Conservation (phyloP, 2,797 vertebrate genomes). For the Falco columbarius region DNA sequence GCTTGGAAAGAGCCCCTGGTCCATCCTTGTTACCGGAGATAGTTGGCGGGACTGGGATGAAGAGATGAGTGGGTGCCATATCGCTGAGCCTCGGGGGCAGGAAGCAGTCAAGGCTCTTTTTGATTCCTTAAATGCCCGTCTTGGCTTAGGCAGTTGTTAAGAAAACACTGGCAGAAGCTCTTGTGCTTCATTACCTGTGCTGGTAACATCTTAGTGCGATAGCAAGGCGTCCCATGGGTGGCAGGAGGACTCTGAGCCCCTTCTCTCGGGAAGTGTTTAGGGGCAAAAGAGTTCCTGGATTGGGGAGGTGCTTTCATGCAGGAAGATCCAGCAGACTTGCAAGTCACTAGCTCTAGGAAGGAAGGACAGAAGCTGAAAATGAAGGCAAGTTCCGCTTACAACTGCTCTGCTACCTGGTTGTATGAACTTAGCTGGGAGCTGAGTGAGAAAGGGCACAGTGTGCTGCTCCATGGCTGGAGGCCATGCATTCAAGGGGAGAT, state of each 20-base stretch:
- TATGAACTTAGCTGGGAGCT: background rate
- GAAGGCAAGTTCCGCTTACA: background rate
- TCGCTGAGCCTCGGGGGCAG: background rate
- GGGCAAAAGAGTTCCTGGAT: background rate
- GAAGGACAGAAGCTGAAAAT: background rate
- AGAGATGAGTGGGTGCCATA: background rate
- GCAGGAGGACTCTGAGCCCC: background rate
- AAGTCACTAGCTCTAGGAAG: background rate
- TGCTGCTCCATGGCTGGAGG: background rate
- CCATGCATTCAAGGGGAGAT: background rate
- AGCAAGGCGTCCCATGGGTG: background rate
- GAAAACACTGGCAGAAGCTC: background rate
- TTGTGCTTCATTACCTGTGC: background rate
- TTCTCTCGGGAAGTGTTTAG: background rate
- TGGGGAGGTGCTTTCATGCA: background rate
- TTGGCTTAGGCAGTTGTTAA: background rate
- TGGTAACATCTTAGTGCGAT: background rate
- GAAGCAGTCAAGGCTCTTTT: background rate
- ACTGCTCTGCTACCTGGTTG: background rate
- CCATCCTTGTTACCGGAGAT: background rate
- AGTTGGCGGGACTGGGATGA: background rate
- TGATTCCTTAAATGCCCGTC: background rate
- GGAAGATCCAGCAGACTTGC: background rate
- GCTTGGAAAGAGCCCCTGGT: background rate
- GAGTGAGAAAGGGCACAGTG: background rate